A percentile compares a stretch with the other conserved stretches of the same genome.
Evolutionary conservation across 2,888 invertebrate genomes (phyloP).

Genomic region (Parnassius glacialis): DNA sequence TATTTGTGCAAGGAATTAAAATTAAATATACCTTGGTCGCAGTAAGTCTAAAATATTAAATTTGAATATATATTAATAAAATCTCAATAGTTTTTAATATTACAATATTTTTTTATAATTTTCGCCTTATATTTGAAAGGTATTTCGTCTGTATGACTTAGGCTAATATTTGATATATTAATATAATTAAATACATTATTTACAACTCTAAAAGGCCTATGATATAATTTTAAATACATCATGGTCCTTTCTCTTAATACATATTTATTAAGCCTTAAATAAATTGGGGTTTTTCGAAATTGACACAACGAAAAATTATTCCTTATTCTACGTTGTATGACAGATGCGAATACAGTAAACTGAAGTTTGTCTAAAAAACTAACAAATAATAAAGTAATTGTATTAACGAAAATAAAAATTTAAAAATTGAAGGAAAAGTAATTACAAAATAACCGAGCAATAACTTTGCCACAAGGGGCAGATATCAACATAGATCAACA

Average conservation of each 20-base stretch:
- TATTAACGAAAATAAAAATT: too few relatives aligned
- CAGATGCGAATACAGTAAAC: too few relatives aligned
- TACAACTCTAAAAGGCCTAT: conserved; percentile 62
- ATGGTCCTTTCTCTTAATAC: conserved; percentile 61
- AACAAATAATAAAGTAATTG: too few relatives aligned
- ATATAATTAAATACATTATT: conserved; percentile 42
- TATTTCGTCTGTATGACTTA: conserved; percentile 5
- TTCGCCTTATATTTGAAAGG: background rate
- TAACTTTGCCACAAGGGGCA: too few relatives aligned
- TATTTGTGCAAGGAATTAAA: too few relatives aligned
- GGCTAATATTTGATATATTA: conserved; percentile 1
- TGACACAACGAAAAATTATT: conserved; percentile 33
- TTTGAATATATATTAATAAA: conserved; percentile 13
- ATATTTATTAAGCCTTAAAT: conserved; percentile 35
- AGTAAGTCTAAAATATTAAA: background rate
- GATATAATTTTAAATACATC: conserved; percentile 55
- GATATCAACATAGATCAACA: too few relatives aligned
- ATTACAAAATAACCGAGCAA: too few relatives aligned
- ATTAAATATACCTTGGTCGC: too few relatives aligned
- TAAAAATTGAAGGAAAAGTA: too few relatives aligned
- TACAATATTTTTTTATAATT: conserved; percentile 14
- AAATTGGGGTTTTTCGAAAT: conserved; percentile 43
- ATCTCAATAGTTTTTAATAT: conserved; percentile 1
- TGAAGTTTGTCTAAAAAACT: too few relatives aligned
- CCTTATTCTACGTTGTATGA: background rate